phyloP scores from a whole-genome alignment of 2,113 vertebrate species.

The Podarcis cretensis region DNA sequence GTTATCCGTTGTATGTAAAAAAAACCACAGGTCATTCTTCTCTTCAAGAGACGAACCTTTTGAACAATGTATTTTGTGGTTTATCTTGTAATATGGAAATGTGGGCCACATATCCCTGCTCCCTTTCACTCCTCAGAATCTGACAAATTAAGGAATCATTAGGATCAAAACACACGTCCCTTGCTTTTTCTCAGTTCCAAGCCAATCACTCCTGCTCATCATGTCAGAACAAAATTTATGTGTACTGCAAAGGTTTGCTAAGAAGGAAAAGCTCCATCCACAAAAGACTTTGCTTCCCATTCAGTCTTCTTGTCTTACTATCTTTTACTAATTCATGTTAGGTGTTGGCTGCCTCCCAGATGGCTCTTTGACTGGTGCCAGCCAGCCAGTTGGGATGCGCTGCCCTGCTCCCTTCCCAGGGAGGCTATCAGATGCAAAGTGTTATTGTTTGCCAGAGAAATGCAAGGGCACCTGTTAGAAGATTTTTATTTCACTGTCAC shows the following conservation, averaged over 20 bases:
- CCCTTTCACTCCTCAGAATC: neutral
- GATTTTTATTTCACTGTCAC: neutral
- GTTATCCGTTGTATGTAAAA: neutral
- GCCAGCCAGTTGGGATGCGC: neutral
- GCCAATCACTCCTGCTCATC: neutral
- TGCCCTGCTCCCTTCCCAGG: neutral
- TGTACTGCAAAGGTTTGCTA: neutral
- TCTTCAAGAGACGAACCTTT: neutral
- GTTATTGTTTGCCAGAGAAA: constrained; percentile 12
- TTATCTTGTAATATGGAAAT: neutral
- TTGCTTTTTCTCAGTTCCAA: neutral
- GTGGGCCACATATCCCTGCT: too few species aligned
- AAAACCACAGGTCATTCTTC: neutral
- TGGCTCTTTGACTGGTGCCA: neutral
- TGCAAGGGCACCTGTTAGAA: neutral
- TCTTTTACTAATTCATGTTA: constrained; percentile 20
- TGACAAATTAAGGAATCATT: neutral
- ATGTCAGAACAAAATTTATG: neutral
- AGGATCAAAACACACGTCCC: neutral
- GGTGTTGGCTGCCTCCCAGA: neutral
- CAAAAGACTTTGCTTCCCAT: neutral
- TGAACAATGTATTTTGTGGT: neutral
- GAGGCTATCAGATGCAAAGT: constrained; percentile 5
- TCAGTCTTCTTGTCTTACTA: neutral
- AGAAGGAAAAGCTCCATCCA: neutral